Base-by-base conservation (phyloP, 2,888 invertebrate species). In the Melanostoma scalare region DNA sequence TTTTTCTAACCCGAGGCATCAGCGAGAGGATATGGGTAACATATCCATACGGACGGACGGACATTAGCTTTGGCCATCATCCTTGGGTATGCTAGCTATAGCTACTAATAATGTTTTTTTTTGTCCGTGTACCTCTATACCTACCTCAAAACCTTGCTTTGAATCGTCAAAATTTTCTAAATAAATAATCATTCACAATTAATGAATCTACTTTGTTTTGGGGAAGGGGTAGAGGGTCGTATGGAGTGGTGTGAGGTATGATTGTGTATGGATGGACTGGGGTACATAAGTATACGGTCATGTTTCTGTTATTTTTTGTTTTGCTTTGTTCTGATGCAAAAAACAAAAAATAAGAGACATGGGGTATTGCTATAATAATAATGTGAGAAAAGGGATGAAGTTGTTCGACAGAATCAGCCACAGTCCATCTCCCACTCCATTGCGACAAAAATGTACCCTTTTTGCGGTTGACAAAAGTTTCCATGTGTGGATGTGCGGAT, bases 161-260 rank as follows among this genome's bases (percentile, higher is more conserved):
- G 71, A 81, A 81, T 74, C 84, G 73, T 79, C 84, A 79, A 79
- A 79, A 84, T 84, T 74, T 84, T 84, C 84, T 84, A 84, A 84
- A 84, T 84, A 84, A 84, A 84, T 84, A 84, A 84, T 84, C 79
- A 78, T 84, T 84, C 79, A 75, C 74, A 84, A 84, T 84, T 84
- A 84, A 84, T 84, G 79, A 79, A 75, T 74, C 58, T 73, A 31
- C 63, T 50, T 36, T 9, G 58, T 20, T 20, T 46, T 44, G 52
- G 61, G 55, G 31, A 46, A 56, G 38, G 3, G 30, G 10, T 42
- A 42, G 42, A 42, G 6, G 8, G 8, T 42, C 3, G n/a, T 20
- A 20, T 20, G 1, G 20, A 20, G 20, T 20, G 30, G 30, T 6
- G 35, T 50, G 10, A 46, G 60, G 60, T 52, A 50, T 53, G 33